phyloP scores from a whole-genome alignment of 2,888 invertebrate species.

The Drosophila basisetae region DNA sequence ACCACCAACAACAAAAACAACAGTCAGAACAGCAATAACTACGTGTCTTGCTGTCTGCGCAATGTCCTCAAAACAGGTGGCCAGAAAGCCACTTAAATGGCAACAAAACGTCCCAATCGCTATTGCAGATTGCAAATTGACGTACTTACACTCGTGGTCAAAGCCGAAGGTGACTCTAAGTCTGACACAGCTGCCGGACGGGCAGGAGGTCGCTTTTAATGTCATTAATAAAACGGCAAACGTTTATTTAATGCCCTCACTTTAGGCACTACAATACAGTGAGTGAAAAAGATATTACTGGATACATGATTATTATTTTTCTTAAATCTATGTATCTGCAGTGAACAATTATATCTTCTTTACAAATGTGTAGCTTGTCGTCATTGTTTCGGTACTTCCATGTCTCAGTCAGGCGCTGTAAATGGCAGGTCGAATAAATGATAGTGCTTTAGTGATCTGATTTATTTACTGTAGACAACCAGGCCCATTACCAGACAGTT shows the following conservation, averaged over 20 bases:
- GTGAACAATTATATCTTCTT: not conserved
- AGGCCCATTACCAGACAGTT: not conserved
- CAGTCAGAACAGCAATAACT: slow-evolving; percentile 13
- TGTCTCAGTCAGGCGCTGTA: not conserved
- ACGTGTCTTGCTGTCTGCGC: slow-evolving; percentile 48
- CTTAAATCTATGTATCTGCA: not conserved
- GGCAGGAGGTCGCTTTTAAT: slow-evolving; percentile 46
- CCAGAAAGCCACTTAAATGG: slow-evolving; percentile 27
- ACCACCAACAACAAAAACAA: slow-evolving; percentile 27
- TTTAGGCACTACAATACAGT: not conserved
- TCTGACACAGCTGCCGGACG: slow-evolving; percentile 8
- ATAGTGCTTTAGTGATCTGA: not conserved
- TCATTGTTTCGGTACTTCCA: not conserved
- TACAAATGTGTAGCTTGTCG: not conserved
- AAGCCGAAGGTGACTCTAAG: slow-evolving; percentile 29
- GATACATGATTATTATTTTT: not conserved
- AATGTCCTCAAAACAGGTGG: slow-evolving; percentile 39
- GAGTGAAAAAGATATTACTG: not conserved
- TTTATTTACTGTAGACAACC: not conserved
- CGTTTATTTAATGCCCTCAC: not conserved
- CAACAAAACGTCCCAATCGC: slow-evolving; percentile 3
- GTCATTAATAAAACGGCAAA: slow-evolving; percentile 57
- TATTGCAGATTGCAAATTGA: not conserved
- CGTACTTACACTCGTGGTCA: not conserved
- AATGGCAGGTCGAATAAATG: not conserved